These are phyloP conservation scores for Melanostoma mellinum DNA, from an alignment of 2,888 invertebrate genomes.

Conservation along the genomic window DNA sequence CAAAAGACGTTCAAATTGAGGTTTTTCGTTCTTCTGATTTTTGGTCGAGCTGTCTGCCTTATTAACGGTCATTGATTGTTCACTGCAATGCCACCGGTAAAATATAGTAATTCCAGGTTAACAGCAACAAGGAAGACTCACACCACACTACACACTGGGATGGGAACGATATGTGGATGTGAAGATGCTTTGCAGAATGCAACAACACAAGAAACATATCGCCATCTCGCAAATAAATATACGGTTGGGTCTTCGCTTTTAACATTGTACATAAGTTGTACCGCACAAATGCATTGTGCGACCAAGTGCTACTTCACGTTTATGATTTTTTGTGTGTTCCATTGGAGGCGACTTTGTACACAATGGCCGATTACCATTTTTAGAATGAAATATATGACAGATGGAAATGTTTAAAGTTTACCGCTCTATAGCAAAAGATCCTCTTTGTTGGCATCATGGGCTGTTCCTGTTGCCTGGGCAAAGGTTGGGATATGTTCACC, in stretches of 20 bases:
- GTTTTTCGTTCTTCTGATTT: slow-evolving; percentile 2
- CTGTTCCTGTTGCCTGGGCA: slow-evolving; percentile 11
- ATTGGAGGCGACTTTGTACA: slow-evolving; percentile 31
- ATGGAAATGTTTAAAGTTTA: slow-evolving; percentile 69
- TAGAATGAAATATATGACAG: slow-evolving; percentile 73
- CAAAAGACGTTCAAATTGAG: slow-evolving; percentile 36
- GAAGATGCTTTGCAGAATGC: slow-evolving; percentile 63
- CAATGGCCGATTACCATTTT: slow-evolving; percentile 72
- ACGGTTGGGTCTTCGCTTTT: slow-evolving; percentile 15
- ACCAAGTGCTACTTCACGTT: slow-evolving; percentile 68
- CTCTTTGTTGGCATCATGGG: slow-evolving; percentile 19
- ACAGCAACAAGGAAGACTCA: slow-evolving; percentile 30
- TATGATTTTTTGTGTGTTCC: slow-evolving; percentile 60
- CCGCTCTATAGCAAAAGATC: slow-evolving; percentile 44
- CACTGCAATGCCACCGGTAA: slow-evolving; percentile 60
- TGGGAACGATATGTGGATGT: slow-evolving; percentile 68
- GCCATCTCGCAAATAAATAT: slow-evolving; percentile 33
- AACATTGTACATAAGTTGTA: slow-evolving; percentile 6
- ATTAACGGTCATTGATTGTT: slow-evolving; percentile 65
- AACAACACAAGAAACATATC: slow-evolving; percentile 33
- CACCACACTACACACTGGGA: slow-evolving; percentile 47
- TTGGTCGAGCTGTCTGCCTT: slow-evolving; percentile 16
- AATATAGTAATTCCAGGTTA: slow-evolving; percentile 64
- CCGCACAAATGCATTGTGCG: slow-evolving; percentile 28
- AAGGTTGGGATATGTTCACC: background rate